phyloP scores from a whole-genome alignment of 2,113 vertebrate species.

The Gallinago media region DNA sequence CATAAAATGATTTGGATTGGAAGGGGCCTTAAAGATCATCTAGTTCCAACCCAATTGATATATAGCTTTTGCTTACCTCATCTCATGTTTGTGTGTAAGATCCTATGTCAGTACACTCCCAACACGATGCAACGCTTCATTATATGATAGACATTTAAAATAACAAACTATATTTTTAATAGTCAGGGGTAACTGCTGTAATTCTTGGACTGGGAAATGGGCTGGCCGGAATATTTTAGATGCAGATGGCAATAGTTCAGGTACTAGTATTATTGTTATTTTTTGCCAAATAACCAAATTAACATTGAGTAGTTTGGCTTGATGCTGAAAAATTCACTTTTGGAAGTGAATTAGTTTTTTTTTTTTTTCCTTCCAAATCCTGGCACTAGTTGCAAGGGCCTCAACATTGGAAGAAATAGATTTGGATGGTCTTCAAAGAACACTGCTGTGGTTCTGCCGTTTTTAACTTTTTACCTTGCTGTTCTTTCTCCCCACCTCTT shows the following conservation, averaged over 20 bases:
- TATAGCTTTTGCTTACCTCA: slow-evolving; percentile 44
- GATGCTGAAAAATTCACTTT: slow-evolving; percentile 61
- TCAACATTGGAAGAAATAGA: slow-evolving; percentile 57
- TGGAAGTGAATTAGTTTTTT: slow-evolving; percentile 16
- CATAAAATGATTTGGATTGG: neutral
- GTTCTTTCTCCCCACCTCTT: slow-evolving; percentile 67
- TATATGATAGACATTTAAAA: slow-evolving; percentile 12
- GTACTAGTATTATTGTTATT: slow-evolving; percentile 50
- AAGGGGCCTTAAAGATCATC: neutral
- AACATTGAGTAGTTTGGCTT: slow-evolving; percentile 63
- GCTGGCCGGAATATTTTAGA: slow-evolving; percentile 25
- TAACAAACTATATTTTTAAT: neutral
- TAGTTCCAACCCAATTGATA: neutral
- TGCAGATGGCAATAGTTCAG: slow-evolving; percentile 60
- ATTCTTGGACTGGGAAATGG: slow-evolving; percentile 44
- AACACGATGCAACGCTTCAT: neutral
- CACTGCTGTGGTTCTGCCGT: slow-evolving; percentile 58
- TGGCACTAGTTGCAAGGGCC: slow-evolving; percentile 65
- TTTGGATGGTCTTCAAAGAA: slow-evolving; percentile 70
- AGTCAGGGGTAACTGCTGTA: slow-evolving; percentile 40
- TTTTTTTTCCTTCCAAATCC: slow-evolving; percentile 7
- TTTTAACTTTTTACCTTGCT: slow-evolving; percentile 71
- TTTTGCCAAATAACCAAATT: slow-evolving; percentile 71
- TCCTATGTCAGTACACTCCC: neutral
- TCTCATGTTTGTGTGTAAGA: neutral